Evolutionary conservation across 2,888 invertebrate genomes (phyloP), one percentile per base, ranked within the genome.

Genomic region (Chamaedrilus cognettii): DNA sequence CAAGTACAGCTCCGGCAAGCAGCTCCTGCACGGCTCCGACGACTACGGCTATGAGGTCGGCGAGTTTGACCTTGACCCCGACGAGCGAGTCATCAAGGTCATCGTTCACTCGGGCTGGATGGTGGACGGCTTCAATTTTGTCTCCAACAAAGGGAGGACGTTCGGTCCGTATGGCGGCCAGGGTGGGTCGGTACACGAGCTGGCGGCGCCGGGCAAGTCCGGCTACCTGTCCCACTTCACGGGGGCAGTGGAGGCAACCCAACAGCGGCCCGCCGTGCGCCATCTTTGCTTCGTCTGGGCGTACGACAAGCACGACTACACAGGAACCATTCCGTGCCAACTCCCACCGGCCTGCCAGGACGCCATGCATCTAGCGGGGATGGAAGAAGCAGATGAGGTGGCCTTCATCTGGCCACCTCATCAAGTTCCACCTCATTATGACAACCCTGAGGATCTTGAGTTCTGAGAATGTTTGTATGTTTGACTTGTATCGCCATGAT

Each of bases 161-260:
- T 7, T 52, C 28, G 19, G 55, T 26, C 23, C 19, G 23, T 52
- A 19, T 52, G 55, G 55, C 5, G 55, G 55, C 15, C 5, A 52
- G 15, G 55, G 55, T 52, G 55, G 55, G 7, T 7, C 15, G 7
- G 26, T 11, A 26, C 11, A 7, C 7, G 55, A 19, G 19, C 26
- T 52, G 55, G 42, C 42, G 19, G 42, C 42, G 31, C 51, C 50
- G 5, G 28, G 50, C 51, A 28, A 1, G 3, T 15, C 34, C 28
- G 62, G 51, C 7, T 62, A 62, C 52, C n/a, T 62, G 50, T 50
- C 62, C 7, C 51, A 51, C 51, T 51, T 62, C 30, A 62, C 30
- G 26, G 62, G 62, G n/a, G 51, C 30, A 19, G 62, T 62, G n/a
- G 51, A 51, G 3, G 51, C 33, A 15, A 62, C 62, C 15, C 62